These are phyloP conservation scores for Hypanus sabinus DNA, from an alignment of 2,113 vertebrate genomes.

Conservation along the genomic window DNA sequence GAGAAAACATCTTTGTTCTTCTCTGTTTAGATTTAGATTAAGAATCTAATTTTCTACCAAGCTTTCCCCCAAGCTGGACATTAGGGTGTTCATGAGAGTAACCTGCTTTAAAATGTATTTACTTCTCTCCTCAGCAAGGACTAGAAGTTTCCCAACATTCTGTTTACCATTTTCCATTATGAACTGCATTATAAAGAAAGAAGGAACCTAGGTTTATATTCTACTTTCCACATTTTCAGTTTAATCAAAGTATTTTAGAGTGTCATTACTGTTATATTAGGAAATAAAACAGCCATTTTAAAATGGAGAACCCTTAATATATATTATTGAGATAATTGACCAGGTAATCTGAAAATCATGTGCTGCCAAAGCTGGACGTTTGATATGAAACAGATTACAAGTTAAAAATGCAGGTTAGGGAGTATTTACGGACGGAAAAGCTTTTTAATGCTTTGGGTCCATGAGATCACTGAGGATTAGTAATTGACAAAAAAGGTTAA, in stretches of 20 bases:
- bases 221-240: not conserved
- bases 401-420: too few relatives aligned
- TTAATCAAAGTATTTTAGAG: not conserved
- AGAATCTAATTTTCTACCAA: not conserved
- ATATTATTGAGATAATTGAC: not conserved
- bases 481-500: too few relatives aligned
- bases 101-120: not conserved
- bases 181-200: not conserved
- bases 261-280: not conserved
- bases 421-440: too few relatives aligned
- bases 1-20: not conserved
- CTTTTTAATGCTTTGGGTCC: too few relatives aligned
- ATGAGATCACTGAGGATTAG: too few relatives aligned
- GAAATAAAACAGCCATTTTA: not conserved
- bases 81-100: not conserved
- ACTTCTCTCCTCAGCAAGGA: not conserved
- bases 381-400: too few relatives aligned
- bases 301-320: not conserved
- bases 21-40: not conserved
- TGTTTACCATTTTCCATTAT: not conserved
- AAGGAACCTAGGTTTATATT: too few relatives aligned
- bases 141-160: not conserved
- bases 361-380: too few relatives aligned
- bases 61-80: not conserved
- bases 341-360: not conserved